These are phyloP conservation scores for Melanotaenia duboulayi DNA, from an alignment of 2,113 vertebrate species.

Conservation along the genomic window DNA sequence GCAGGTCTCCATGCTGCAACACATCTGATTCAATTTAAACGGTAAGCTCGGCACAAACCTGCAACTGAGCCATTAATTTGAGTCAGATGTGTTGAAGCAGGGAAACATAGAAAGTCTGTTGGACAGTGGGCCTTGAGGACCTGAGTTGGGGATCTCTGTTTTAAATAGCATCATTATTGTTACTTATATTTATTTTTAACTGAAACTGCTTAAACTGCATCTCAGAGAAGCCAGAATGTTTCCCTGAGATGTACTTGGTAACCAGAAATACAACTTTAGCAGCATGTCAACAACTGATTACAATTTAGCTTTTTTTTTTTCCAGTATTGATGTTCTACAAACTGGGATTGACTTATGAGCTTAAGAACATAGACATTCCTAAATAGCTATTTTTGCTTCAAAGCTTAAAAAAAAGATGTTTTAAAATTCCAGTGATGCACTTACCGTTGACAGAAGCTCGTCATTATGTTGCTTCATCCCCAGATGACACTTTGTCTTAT, in stretches of 20 bases:
- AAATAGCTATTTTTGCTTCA: neutral
- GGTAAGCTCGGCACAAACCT: no score
- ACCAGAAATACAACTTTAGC: neutral
- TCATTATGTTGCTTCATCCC: slow-evolving; percentile 26
- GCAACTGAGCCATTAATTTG: no score
- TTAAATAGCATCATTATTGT: no score
- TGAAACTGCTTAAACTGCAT: neutral
- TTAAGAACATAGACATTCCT: slow-evolving; percentile 7
- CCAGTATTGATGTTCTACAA: slow-evolving; percentile 4
- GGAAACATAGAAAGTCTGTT: no score
- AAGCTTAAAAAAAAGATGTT: slow-evolving; percentile 1
- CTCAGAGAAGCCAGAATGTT: no score
- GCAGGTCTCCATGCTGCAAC: no score
- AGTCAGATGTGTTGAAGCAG: no score
- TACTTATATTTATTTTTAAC: no score
- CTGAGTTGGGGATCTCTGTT: no score
- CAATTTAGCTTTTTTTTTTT: slow-evolving; percentile 11
- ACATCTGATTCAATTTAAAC: no score
- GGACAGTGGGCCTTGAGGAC: no score
- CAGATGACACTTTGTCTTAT: slow-evolving; percentile 29
- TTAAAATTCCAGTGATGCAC: slow-evolving; percentile 7
- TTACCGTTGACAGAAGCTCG: slow-evolving; percentile 40
- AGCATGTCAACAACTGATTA: neutral
- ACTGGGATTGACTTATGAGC: neutral
- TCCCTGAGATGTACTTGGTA: neutral